Conservation (phyloP, 2,113 vertebrate genomes). For the Turnix velox region DNA sequence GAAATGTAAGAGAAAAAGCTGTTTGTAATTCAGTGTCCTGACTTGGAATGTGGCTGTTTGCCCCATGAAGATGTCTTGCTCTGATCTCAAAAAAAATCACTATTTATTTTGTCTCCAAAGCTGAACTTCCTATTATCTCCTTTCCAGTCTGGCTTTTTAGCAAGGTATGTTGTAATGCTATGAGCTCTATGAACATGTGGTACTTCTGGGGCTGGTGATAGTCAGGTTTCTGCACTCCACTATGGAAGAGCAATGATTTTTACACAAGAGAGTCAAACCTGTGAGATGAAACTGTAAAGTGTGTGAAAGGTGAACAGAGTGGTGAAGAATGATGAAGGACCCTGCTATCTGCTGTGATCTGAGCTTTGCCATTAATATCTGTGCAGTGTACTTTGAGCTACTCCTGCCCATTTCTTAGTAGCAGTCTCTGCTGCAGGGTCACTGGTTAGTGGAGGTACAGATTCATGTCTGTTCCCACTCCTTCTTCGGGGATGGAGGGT, state of each 20-base stretch:
- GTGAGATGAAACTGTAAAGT: neutral
- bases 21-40: neutral
- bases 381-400: neutral
- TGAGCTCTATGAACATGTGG: neutral
- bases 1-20: neutral
- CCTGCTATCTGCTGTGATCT: neutral
- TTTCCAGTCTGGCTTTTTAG: neutral
- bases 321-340: neutral
- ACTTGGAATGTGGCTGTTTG: neutral
- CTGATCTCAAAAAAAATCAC: neutral
- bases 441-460: neutral
- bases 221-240: neutral
- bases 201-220: neutral
- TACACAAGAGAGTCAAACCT: neutral
- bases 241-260: neutral
- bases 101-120: neutral
- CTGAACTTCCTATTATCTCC: neutral
- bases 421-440: neutral
- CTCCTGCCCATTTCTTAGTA: rapidly evolving
- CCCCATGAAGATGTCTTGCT: neutral
- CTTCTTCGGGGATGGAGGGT: neutral
- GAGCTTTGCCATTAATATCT: neutral
- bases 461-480: too few species aligned
- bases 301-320: neutral
- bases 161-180: rapidly evolving